Conservation (phyloP, 2,888 invertebrate genomes). For the Calliphora vomitoria region DNA sequence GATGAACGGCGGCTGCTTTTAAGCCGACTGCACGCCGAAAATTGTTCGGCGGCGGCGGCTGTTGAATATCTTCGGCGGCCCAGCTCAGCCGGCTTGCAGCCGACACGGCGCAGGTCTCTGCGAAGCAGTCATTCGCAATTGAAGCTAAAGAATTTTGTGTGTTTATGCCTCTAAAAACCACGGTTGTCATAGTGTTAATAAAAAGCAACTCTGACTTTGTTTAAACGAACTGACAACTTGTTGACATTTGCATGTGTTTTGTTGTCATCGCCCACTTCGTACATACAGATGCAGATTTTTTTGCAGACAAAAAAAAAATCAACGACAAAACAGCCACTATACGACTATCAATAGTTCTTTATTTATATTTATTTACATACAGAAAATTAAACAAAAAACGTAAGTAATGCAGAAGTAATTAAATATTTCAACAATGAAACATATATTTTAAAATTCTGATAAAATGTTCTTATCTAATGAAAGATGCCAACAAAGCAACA, state of each 20-base stretch:
- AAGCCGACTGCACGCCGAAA: no score
- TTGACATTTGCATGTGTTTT: constrained; percentile 64
- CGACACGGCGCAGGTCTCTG: no score
- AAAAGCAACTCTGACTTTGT: constrained; percentile 41
- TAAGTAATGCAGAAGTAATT: constrained; percentile 24
- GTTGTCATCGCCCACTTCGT: constrained; percentile 46
- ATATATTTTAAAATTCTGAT: background rate
- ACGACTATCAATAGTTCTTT: background rate
- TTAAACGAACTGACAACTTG: constrained; percentile 20
- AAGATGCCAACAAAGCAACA: constrained; percentile 61
- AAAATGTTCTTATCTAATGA: background rate
- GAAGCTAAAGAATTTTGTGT: no score
- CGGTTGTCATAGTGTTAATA: constrained; percentile 35
- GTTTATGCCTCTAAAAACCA: no score
- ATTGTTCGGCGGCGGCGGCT: no score
- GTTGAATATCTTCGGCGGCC: no score
- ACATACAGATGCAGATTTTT: constrained; percentile 15
- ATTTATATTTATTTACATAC: background rate
- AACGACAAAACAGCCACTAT: background rate
- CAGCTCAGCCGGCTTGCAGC: no score
- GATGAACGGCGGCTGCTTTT: no score
- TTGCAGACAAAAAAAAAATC: background rate
- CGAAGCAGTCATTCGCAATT: no score
- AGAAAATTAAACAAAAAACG: constrained; percentile 25
- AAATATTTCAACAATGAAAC: background rate